Evolutionary conservation across 2,888 invertebrate genomes (phyloP), one percentile per base, ranked within the genome.

Genomic region (Eurytoma californica): DNA sequence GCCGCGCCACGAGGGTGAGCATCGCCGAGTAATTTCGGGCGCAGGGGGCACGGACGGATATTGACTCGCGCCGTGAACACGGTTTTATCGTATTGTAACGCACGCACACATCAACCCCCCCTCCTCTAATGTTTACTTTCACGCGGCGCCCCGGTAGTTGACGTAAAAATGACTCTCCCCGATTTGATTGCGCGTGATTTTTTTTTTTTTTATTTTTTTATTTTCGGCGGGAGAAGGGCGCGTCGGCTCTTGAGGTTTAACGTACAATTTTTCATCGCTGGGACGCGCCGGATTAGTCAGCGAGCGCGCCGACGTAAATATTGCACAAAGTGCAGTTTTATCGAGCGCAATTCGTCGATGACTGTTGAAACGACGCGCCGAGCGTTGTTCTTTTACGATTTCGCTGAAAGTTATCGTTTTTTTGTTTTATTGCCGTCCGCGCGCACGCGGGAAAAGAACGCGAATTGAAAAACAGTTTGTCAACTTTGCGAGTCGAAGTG

Each of bases 211-310:
- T n/a, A n/a, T n/a, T n/a, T n/a, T n/a, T n/a, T n/a, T n/a, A n/a
- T 28, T 49, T 57, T 24, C 67, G 7, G 4, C 12, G 9, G 61
- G 66, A 72, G 77, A 70, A 80, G 47, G 61, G 72, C 61, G 65
- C 47, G 68, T 60, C 13, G 67, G 55, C 82, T 80, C 72, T 82
- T 68, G 67, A 75, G 68, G 76, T 66, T 72, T 72, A 80, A 74
- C 79, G 72, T 82, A 82, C 81, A 81, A 78, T 82, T 82, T 74
- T 82, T 82, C 83, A 81, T 82, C 81, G 74, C 77, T n/a, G 55
- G 9, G 65, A 39, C 16, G 30, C 28, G 14, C 55, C 16, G 77
- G 70, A 70, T 70, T 70, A 70, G 58, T 63, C 57, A 58, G 63
- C 49, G 72, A 58, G 72, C 57, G 61, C 67, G 78, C 39, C 7